Conservation (phyloP, 2,113 vertebrate species). For the Nansenia antarctica region DNA sequence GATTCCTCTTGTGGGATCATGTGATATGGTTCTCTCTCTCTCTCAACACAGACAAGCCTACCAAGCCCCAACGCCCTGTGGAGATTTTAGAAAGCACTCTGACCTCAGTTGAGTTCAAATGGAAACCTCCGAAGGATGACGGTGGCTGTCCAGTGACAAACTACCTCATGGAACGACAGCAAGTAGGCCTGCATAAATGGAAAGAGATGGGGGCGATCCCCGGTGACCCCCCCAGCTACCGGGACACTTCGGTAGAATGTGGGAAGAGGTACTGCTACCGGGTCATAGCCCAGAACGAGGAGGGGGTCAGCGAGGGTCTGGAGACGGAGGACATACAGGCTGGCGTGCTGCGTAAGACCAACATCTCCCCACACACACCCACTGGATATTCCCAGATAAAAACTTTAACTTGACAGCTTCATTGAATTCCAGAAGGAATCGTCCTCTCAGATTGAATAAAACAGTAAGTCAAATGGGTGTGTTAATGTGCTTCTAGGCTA, state of each 20-base stretch:
- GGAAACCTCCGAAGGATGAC: slow-evolving; percentile 77
- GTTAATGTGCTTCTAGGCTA: slow-evolving; percentile 65
- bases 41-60: slow-evolving; percentile 78
- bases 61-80: slow-evolving; percentile 81
- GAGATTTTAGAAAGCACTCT: slow-evolving; percentile 75
- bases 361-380: too few species aligned
- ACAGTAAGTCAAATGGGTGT: background rate
- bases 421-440: too few species aligned
- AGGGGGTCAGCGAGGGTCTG: slow-evolving; percentile 80
- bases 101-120: slow-evolving; percentile 77
- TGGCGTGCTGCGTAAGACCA: slow-evolving; percentile 76
- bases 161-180: slow-evolving; percentile 82
- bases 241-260: slow-evolving; percentile 73
- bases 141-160: slow-evolving; percentile 78
- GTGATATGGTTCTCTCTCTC: background rate
- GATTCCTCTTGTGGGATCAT: background rate
- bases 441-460: background rate
- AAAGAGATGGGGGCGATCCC: slow-evolving; percentile 72
- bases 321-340: slow-evolving; percentile 80
- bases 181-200: slow-evolving; percentile 82
- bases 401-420: too few species aligned
- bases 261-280: slow-evolving; percentile 84
- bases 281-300: slow-evolving; percentile 78
- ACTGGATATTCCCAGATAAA: too few species aligned
- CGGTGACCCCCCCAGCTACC: slow-evolving; percentile 70